These are phyloP conservation scores for Plebejus argus DNA, from an alignment of 2,888 invertebrate genomes.

Conservation along the genomic window DNA sequence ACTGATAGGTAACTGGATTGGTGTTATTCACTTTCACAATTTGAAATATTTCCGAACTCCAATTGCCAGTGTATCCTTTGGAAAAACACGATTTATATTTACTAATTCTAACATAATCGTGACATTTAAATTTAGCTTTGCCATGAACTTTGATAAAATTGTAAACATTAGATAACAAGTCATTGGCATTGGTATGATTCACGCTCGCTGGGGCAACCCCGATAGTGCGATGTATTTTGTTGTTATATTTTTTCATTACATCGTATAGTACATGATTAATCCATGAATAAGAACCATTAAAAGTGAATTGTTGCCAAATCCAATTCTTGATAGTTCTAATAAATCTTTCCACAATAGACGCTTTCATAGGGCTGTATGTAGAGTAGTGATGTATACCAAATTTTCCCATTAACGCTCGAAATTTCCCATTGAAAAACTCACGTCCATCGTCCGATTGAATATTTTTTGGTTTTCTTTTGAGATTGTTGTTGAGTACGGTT, in stretches of 20 bases:
- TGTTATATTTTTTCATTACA: constrained; percentile 35
- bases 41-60: constrained; percentile 43
- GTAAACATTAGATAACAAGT: too few relatives aligned
- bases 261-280: constrained; percentile 36
- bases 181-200: constrained; percentile 24
- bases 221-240: constrained; percentile 34
- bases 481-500: too few relatives aligned
- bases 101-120: constrained; percentile 28
- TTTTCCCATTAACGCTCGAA: constrained; percentile 20
- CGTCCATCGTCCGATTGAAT: constrained; percentile 43
- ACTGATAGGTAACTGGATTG: constrained; percentile 37
- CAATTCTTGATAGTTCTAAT: constrained; percentile 40
- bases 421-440: constrained; percentile 39
- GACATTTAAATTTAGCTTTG: constrained; percentile 5
- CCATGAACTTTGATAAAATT: too few relatives aligned
- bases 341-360: constrained; percentile 39
- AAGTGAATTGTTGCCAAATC: constrained; percentile 34
- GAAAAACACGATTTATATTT: constrained; percentile 28
- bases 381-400: constrained; percentile 37
- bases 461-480: constrained; percentile 34
- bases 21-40: constrained; percentile 39
- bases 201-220: constrained; percentile 3
- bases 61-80: constrained; percentile 28
- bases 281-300: constrained; percentile 37
- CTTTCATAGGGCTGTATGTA: constrained; percentile 37